Evolutionary conservation across 1,140 invertebrate genomes (phyloP).

Genomic region (Portunus trituberculatus): DNA sequence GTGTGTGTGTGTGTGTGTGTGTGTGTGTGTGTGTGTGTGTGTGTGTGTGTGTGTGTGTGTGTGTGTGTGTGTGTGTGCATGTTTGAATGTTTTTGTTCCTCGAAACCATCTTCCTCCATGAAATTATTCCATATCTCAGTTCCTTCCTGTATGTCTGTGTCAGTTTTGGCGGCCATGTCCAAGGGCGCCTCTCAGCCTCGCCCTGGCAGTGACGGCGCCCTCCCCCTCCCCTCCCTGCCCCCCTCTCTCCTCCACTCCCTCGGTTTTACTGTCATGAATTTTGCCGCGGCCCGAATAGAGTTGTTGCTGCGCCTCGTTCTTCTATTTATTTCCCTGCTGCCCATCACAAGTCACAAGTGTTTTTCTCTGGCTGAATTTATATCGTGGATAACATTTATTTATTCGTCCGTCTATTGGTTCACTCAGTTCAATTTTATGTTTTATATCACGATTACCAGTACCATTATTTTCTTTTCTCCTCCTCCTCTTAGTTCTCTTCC

Average conservation of each 20-base stretch:
- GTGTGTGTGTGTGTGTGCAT: too few species aligned
- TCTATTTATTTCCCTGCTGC: neutral
- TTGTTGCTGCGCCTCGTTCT: neutral
- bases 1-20: neutral
- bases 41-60: neutral
- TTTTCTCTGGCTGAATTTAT: neutral
- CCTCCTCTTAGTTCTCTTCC: neutral
- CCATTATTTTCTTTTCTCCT: neutral
- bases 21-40: too few species aligned
- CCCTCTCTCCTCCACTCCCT: neutral
- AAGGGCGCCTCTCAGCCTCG: neutral
- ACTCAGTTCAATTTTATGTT: too few species aligned
- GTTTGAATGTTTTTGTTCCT: neutral
- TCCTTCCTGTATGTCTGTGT: neutral
- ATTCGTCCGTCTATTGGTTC: too few species aligned
- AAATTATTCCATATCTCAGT: neutral
- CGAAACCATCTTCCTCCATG: too few species aligned
- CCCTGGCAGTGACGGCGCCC: neutral
- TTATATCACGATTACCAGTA: too few species aligned
- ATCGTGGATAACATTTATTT: too few species aligned
- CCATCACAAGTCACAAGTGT: neutral
- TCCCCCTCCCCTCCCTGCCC: too few species aligned
- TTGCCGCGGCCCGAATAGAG: neutral
- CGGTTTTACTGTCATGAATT: neutral
- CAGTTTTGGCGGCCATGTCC: neutral